A percentile compares a stretch with the other conserved stretches of the same genome.
These are phyloP conservation scores for Panthera tigris DNA, from an alignment of 2,113 vertebrate species.

Conservation along the genomic window DNA sequence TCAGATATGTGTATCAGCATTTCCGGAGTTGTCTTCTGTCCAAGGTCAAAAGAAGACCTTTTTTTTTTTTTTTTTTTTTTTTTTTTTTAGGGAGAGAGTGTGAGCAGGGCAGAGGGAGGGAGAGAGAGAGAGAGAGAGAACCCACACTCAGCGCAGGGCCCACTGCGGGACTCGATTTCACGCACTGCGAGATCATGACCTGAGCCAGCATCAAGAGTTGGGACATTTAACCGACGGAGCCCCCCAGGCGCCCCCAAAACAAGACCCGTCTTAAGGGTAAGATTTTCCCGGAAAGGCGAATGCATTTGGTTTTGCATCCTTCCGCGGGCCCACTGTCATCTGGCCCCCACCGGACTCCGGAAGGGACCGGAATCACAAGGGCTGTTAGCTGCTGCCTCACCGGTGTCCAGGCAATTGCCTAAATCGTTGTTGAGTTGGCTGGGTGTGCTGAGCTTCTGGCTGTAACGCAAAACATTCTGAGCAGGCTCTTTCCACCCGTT, in stretches of 20 bases:
- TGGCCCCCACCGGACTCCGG: not conserved
- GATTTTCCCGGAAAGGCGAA: not conserved
- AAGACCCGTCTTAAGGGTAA: not conserved
- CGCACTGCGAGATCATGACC: too few relatives aligned
- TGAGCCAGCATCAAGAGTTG: too few relatives aligned
- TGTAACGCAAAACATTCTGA: not conserved
- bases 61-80: too few relatives aligned
- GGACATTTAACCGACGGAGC: too few relatives aligned
- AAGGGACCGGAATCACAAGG: too few relatives aligned
- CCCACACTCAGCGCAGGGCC: too few relatives aligned
- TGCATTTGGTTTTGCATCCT: not conserved
- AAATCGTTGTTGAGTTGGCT: not conserved
- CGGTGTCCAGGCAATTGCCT: not conserved
- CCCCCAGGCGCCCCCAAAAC: too few relatives aligned
- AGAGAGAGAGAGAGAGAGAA: too few relatives aligned
- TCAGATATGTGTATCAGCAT: accelerated
- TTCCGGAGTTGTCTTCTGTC: not conserved
- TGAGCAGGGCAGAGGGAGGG: too few relatives aligned
- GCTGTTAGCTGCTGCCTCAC: accelerated
- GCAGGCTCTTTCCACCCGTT: too few relatives aligned
- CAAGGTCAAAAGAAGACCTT: not conserved
- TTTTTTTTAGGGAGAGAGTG: not conserved
- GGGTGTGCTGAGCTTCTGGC: not conserved
- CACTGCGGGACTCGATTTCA: too few relatives aligned
- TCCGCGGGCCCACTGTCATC: accelerated